A percentile compares a stretch with the other conserved stretches of the same genome.
Evolutionary conservation across 2,797 vertebrate species (phyloP).

Genomic region (Pseudopleuronectes americanus): DNA sequence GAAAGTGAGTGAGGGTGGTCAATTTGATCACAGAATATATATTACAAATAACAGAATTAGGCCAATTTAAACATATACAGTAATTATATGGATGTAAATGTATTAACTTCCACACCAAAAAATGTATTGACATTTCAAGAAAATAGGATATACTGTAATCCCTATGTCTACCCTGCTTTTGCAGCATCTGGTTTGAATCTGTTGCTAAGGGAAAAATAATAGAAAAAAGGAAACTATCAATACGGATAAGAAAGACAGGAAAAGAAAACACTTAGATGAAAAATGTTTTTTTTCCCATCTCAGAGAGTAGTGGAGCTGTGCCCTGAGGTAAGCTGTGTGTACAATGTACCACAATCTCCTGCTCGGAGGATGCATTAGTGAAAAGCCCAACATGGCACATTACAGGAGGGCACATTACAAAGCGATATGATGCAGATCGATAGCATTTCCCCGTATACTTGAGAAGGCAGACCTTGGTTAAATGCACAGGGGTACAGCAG

Average conservation of each 20-base stretch:
- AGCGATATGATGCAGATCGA: conserved; percentile 49
- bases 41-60: too few species aligned
- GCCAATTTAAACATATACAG: too few species aligned
- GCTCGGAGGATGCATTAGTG: conserved; percentile 13
- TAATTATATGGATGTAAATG: too few species aligned
- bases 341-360: neutral
- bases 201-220: neutral
- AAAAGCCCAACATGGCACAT: conserved; percentile 24
- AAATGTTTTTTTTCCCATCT: conserved; percentile 5
- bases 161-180: too few species aligned
- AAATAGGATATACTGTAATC: too few species aligned
- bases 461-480: conserved; percentile 16
- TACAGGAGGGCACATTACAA: conserved; percentile 24
- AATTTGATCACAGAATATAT: too few species aligned
- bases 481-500: conserved; percentile 19
- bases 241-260: neutral
- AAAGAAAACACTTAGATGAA: neutral
- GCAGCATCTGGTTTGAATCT: neutral
- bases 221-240: conserved; percentile 6
- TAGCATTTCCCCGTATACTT: conserved; percentile 17
- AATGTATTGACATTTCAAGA: too few species aligned
- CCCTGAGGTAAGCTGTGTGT: conserved; percentile 3
- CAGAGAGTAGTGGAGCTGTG: neutral
- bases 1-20: too few species aligned
- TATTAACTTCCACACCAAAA: too few species aligned